These are phyloP conservation scores for Balearica regulorum DNA, from an alignment of 2,797 vertebrate species.

Conservation along the genomic window DNA sequence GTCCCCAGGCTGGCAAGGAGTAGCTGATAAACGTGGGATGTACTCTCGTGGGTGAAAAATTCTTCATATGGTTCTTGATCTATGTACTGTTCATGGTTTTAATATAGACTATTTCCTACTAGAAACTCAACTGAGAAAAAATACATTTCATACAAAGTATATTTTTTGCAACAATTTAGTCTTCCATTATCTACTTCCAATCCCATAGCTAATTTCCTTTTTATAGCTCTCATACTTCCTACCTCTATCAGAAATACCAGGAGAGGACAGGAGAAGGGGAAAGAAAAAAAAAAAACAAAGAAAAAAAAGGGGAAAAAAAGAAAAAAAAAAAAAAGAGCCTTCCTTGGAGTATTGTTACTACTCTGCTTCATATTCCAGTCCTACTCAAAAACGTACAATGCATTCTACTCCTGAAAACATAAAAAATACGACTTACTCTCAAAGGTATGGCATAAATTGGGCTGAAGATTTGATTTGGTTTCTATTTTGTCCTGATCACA, in stretches of 20 bases:
- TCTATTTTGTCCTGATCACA: background rate
- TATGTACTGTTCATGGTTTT: background rate
- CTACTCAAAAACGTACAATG: background rate
- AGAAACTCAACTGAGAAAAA: background rate
- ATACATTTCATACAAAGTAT: background rate
- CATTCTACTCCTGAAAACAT: background rate
- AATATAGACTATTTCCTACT: background rate
- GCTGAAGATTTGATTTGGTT: background rate
- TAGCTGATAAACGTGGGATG: background rate
- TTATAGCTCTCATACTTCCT: background rate
- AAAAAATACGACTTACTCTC: background rate
- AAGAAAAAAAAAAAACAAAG: too few species aligned
- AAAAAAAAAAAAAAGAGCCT: background rate
- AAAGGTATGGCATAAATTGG: background rate
- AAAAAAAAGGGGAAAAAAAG: too few species aligned
- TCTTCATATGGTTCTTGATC: background rate
- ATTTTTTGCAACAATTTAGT: background rate
- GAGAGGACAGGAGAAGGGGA: accelerated
- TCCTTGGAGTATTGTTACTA: background rate
- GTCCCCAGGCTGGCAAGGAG: background rate
- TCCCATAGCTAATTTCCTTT: background rate
- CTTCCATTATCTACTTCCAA: background rate
- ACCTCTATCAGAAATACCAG: background rate
- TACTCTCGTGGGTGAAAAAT: background rate
- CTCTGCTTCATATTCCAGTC: background rate